Evolutionary conservation across 1,140 invertebrate species (phyloP).

Genomic region (Branchinecta lindahli): DNA sequence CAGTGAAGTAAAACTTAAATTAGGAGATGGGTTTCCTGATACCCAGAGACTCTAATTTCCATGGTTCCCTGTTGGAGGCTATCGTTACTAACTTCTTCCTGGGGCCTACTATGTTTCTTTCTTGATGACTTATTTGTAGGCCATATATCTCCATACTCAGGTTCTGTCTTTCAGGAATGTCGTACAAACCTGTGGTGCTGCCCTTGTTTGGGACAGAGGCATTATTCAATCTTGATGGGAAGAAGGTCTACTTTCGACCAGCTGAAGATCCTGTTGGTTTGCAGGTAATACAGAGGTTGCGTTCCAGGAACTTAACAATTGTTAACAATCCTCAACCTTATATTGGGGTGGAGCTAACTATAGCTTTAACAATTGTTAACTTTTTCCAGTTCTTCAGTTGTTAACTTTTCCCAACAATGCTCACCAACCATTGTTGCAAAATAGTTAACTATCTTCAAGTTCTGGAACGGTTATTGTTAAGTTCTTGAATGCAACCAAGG

Average conservation of each 20-base stretch:
- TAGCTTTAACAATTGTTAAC: background rate
- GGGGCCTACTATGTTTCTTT: no score
- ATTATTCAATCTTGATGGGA: background rate
- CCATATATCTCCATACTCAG: no score
- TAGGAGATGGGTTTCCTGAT: no score
- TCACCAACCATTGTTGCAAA: background rate
- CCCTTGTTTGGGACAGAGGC: background rate
- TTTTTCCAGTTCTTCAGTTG: background rate
- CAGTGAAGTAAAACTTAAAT: no score
- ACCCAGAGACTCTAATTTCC: no score
- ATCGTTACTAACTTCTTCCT: no score
- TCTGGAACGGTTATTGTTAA: no score
- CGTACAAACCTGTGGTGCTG: background rate
- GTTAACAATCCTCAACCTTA: background rate
- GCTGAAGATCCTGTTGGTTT: background rate
- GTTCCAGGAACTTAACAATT: background rate
- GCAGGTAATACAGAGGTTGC: background rate
- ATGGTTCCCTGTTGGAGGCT: no score
- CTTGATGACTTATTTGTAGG: no score
- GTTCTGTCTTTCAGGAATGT: background rate
- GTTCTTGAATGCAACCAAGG: no score
- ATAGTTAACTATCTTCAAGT: background rate
- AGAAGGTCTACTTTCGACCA: background rate
- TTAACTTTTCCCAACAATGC: background rate
- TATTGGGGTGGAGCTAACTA: background rate